Evolutionary conservation across 2,113 vertebrate genomes (phyloP), one percentile per base, ranked within the genome.

Genomic region (Halichoeres trimaculatus): DNA sequence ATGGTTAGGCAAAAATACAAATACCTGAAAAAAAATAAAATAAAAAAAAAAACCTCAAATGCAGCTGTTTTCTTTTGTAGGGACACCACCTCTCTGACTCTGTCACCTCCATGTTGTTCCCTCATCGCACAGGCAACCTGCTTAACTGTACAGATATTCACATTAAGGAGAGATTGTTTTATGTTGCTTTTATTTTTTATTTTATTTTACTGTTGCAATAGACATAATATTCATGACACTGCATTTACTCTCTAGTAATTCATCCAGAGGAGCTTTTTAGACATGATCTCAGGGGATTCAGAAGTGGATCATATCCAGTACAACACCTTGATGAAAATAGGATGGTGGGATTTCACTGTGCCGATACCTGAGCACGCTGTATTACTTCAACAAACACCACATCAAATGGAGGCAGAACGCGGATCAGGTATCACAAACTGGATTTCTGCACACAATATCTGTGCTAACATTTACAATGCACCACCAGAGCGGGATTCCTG

Each of bases 391-490:
- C 82, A 87, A 83, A 87, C 65, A 79, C 47, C 69, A 19, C 65
- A 70, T 69, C 66, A 48, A 41, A 78, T 67, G 14, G 38, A 57
- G 48, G 40, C 20, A 38, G 68, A 51, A 75, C 73, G 71, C 23
- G 5, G 58, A 78, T 78, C 68, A 76, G 73, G 43, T 77, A 48
- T 76, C 52, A 76, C 4, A 4, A 71, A 70, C 41, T 10, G 48
- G 73, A 65, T 70, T 45, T 45, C 8, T 50, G 26, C 30, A 55
- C 68, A 36, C 57, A 66, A 67, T 70, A 48, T 65, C 14, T 54
- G 53, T 20, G 56, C 45, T 66, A 82, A 86, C 67, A 86, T 91
- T 78, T 84, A 84, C 76, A 74, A 84, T 70, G 62, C 74, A 71
- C 76, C 56, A 64, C 14, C 43, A 7, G 48, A 57, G 64, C 1